These are phyloP conservation scores for Lithophane leautieri DNA, from an alignment of 2,888 invertebrate species.

Conservation along the genomic window DNA sequence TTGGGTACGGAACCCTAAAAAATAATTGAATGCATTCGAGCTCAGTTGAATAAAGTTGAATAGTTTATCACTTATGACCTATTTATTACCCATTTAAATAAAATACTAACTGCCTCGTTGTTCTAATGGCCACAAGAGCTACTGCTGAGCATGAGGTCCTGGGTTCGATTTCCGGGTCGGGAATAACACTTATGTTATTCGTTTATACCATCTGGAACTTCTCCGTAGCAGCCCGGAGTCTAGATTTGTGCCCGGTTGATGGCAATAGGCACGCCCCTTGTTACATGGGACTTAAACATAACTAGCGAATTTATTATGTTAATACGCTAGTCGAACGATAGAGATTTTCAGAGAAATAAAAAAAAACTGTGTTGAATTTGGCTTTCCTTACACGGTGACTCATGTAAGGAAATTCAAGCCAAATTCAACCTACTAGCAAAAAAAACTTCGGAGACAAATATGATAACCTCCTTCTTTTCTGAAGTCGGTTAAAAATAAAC, in stretches of 20 bases:
- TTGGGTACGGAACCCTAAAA: no score
- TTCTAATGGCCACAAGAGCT: neutral
- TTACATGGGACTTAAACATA: neutral
- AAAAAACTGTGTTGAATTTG: no score
- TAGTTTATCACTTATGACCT: neutral
- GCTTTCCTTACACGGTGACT: no score
- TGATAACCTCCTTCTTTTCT: neutral
- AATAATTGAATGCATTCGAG: neutral
- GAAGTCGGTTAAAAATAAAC: constrained; percentile 7
- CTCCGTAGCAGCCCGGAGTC: neutral
- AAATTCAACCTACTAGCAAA: neutral
- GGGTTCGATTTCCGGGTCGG: neutral
- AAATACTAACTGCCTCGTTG: neutral
- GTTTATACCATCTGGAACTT: no score
- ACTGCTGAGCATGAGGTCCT: neutral
- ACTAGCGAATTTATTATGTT: no score
- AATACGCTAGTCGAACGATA: neutral
- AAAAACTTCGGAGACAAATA: neutral
- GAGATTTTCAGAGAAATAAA: neutral
- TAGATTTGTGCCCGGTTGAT: neutral
- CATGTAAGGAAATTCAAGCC: neutral
- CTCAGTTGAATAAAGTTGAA: neutral
- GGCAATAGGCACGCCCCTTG: neutral
- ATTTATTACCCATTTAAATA: neutral
- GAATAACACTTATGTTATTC: no score